phyloP scores from a whole-genome alignment of 2,888 invertebrate genomes.

The Euclidia mi region DNA sequence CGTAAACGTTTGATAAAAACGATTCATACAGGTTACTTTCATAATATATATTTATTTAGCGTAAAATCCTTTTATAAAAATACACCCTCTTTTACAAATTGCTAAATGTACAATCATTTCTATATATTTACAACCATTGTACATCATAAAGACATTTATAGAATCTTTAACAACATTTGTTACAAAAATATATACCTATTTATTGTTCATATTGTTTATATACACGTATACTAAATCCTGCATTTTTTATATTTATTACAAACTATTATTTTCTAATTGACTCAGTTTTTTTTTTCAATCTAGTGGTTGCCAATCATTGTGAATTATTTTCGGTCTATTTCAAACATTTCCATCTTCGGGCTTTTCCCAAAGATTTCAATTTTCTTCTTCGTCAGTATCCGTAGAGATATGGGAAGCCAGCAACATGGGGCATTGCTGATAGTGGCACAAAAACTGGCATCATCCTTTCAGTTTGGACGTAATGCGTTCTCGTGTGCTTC shows the following conservation, averaged over 20 bases:
- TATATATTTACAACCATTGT: too few species aligned
- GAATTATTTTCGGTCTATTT: background rate
- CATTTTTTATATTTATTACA: background rate
- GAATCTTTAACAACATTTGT: background rate
- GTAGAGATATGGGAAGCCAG: slow-evolving; percentile 87
- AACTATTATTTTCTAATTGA: background rate
- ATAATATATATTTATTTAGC: slow-evolving; percentile 42
- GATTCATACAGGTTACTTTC: background rate
- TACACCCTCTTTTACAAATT: slow-evolving; percentile 18
- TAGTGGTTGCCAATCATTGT: too few species aligned
- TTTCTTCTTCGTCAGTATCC: slow-evolving; percentile 79
- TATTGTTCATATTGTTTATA: slow-evolving; percentile 10
- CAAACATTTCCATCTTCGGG: background rate
- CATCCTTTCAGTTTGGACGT: slow-evolving; percentile 90
- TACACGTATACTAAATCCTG: slow-evolving; percentile 17
- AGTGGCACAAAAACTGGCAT: slow-evolving; percentile 91
- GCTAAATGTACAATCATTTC: too few species aligned
- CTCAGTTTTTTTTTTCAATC: background rate
- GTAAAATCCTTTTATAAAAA: slow-evolving; percentile 13
- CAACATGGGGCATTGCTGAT: slow-evolving; percentile 84
- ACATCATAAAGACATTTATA: too few species aligned
- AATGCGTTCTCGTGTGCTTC: slow-evolving; percentile 97
- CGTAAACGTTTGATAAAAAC: slow-evolving; percentile 19
- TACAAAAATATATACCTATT: slow-evolving; percentile 4
- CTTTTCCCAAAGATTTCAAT: background rate